phyloP scores from a whole-genome alignment of 2,113 vertebrate genomes.

The Paraplagusia blochii region DNA sequence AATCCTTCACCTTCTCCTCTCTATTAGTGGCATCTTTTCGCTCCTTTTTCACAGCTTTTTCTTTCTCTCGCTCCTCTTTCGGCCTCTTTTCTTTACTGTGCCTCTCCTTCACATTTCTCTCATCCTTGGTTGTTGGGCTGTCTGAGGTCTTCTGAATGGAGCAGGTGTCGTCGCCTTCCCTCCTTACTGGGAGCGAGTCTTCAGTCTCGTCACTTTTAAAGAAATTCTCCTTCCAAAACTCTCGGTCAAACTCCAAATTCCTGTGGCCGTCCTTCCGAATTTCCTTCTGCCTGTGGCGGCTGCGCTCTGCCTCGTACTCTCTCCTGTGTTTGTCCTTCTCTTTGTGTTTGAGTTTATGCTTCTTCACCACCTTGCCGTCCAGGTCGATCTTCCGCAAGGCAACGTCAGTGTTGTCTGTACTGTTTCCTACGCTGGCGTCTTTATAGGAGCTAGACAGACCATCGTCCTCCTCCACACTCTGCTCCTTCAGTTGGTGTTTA shows the following conservation, averaged over 20 bases:
- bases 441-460: slow-evolving; percentile 85
- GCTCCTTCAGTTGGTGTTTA: slow-evolving; percentile 91
- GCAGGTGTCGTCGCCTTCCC: slow-evolving; percentile 77
- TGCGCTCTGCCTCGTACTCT: slow-evolving; percentile 87
- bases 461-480: slow-evolving; percentile 81
- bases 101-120: slow-evolving; percentile 84
- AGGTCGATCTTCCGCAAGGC: slow-evolving; percentile 85
- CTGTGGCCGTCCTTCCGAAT: slow-evolving; percentile 85
- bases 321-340: slow-evolving; percentile 94
- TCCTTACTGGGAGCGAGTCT: slow-evolving; percentile 74
- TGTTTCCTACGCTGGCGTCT: slow-evolving; percentile 82
- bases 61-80: slow-evolving; percentile 86
- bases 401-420: slow-evolving; percentile 81
- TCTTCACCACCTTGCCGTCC: slow-evolving; percentile 93
- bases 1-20: slow-evolving; percentile 85
- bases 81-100: slow-evolving; percentile 83
- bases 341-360: slow-evolving; percentile 96
- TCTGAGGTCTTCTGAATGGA: slow-evolving; percentile 82
- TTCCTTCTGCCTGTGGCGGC: slow-evolving; percentile 87
- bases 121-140: slow-evolving; percentile 82
- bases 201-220: slow-evolving; percentile 97
- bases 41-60: slow-evolving; percentile 83
- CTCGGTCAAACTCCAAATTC: slow-evolving; percentile 95
- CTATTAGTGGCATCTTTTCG: slow-evolving; percentile 79
- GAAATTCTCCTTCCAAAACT: slow-evolving; percentile 99